Base-by-base conservation (phyloP, 2,888 invertebrate genomes). In the Lordiphosa andalusiaca region DNA sequence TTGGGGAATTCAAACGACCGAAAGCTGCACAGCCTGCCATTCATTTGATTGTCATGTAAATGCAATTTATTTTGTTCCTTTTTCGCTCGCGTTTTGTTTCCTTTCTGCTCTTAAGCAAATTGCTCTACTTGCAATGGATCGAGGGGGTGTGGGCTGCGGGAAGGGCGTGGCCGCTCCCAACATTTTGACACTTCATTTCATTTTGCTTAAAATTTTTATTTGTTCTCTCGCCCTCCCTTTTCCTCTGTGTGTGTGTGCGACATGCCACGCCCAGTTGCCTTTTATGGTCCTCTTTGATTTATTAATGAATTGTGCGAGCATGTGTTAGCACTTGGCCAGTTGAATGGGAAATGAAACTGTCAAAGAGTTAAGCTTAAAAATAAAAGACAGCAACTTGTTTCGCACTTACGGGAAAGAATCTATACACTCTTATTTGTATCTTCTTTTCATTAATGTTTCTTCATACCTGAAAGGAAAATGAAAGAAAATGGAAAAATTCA, bases 111-210 rank as follows among this genome's bases (percentile, higher is more conserved):
- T 78, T 74, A 72, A 63, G 65, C 48, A 75, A 78, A 75, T 75
- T 78, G 75, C 78, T 70, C 61, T 51, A 71, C 62, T 65, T 65
- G 61, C 71, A 60, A 62, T 61, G 44, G 30, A 36, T 36, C 40
- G 33, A 50, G 36, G 41, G 33, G 50, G 40, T 16, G n/a, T 44
- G 39, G 37, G 47, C 40, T 55, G 35, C 4, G 35, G 5, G 25
- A 37, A 33, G 51, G 62, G 46, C 59, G 19, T 49, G 39, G 56
- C 66, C 67, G 44, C 63, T 53, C 66, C 63, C 65, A 62, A 42
- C 64, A 42, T 72, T 74, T 72, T 76, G 80, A 75, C 75, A 76
- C 80, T 73, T 66, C 68, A 78, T 75, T 76, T 73, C 68, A 73
- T 64, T 72, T 67, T 44, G 61, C 54, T 67, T 58, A 59, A 55